Base-by-base conservation (phyloP, 2,113 vertebrate species). In the Sylvia atricapilla region DNA sequence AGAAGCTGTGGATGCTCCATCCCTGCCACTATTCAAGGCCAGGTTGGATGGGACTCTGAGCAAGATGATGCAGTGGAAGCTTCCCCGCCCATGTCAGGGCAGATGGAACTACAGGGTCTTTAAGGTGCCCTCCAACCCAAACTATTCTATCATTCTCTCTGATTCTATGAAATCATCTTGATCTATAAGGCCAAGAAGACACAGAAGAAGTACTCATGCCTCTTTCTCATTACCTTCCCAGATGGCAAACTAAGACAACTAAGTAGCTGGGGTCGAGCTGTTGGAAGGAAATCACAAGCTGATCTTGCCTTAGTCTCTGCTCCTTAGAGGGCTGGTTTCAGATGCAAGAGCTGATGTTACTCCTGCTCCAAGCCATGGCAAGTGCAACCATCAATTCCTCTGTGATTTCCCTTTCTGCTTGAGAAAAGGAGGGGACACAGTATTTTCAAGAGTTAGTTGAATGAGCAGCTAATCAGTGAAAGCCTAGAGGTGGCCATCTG, bases 301-400 rank as follows among this genome's bases (percentile, higher is more conserved):
- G 25, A 49, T 67, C 39, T 20, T 1, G 0, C 23, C 33, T 60
- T 69, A 25, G 50, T 50, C 35, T 58, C 63, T 53, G 44, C 13
- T 60, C 59, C 56, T 46, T n/a, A 56, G n/a, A 72, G 52, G 15
- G 11, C 37, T 52, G 53, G 27, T 73, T 58, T 28, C 21, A 52
- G 35, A 20, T 0, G 0, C 22, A 75, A 64, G 53, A 64, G 30
- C 27, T 16, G 44, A 28, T 0, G 0, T 28, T 52, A 55, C 1
- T 13, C 60, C 21, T 30, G n/a, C n/a, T 74, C 60, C 56, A 37
- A 3, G 0, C 39, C 58, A 46, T 1, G 2, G 28, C 14, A 55
- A 59, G 24, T 1, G 4, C 17, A 74, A 30, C 14, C 15, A 56
- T 10, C 49, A 50, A 12, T 31, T 80, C 27, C 33, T 21, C 47